Base-by-base conservation (phyloP, 1,140 invertebrate species). In the Heliconius eleuchia region DNA sequence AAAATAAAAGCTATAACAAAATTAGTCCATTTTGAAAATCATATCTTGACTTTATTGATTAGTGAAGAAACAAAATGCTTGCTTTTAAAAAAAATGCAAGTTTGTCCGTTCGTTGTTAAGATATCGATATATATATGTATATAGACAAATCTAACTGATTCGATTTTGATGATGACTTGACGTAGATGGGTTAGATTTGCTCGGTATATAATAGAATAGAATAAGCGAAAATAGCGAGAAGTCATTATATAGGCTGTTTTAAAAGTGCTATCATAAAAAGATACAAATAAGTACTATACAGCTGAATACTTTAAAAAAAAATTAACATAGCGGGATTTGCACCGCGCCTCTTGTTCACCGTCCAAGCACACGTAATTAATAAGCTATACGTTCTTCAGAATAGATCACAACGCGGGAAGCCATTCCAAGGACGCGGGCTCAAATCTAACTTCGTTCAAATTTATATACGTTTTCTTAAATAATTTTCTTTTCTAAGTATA, bases 21-120 rank as follows among this genome's bases (percentile, higher is more conserved):
- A 66, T 66, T 66, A 66, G 60, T 66, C 60, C 60, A 66, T 66
- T 66, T 66, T 66, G 18, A 66, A 66, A 66, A 30, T 23, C 60
- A 66, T 66, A 66, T 66, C 60, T 66, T 27, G 11, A 66, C 27
- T 30, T 66, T 66, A 66, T 13, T 66, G 1, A 66, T 16, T 66
- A 66, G 3, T 23, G 13, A 3, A 30, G 23, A 30, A 30, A 57
- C 2, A 66, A 60, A 60, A 60, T 27, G 60, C 27, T 66, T 66
- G 60, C 60, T 66, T 66, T 30, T 3, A 30, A 66, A 30, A 16
- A 30, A 66, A 66, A 66, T 30, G 60, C 60, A 66, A 16, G 60
- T 66, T 66, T 30, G 60, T 66, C 60, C 60, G 55, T 60, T 60
- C 55, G 55, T 60, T 60, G 8, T 9, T 66, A 66, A 66, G 60